Evolutionary conservation across 2,888 invertebrate genomes (phyloP), one percentile per base, ranked within the genome.

Genomic region (Acronicta alni): DNA sequence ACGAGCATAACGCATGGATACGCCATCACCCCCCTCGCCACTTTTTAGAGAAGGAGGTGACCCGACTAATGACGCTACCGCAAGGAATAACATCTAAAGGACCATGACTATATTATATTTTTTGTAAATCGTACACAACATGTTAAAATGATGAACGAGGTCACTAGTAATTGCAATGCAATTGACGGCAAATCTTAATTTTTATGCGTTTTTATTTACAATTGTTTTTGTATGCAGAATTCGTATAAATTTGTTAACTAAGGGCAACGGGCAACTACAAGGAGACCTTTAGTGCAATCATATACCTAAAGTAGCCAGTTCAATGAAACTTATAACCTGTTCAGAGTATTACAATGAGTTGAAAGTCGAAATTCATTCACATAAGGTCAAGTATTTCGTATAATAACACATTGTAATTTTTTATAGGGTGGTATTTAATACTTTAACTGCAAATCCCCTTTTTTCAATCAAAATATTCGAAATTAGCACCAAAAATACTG

Each of bases 151-250:
- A 20, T 20, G 20, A 20, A 20, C 20, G 5, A 20, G 20, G 20
- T 20, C 20, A 20, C 20, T 20, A 20, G 5, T 20, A 20, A 20
- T 2, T 9, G 26, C 60, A 49, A 9, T 32, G 49, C 74, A 49
- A 55, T 74, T 62, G 70, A 43, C 52, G 41, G 57, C 64, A 63
- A 70, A 70, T 52, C 55, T 32, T 2, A 69, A 69, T 61, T 73
- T 68, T 73, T 56, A 68, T 56, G 74, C 17, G 7, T 43, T 23
- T 61, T 52, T 68, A 61, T 63, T 54, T 57, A 49, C 49, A 43
- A 49, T 69, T 48, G 32, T 37, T 47, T 65, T 18, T 52, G 54
- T 53, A 58, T 57, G 41, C 71, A 51, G 48, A 53, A 51, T 62
- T 43, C 63, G 55, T 68, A 53, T n/a, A n/a, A n/a, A n/a, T 49